A percentile compares a stretch with the other conserved stretches of the same genome.
Conservation (phyloP, 2,888 invertebrate genomes). For the Troglohyphantes excavatus region DNA sequence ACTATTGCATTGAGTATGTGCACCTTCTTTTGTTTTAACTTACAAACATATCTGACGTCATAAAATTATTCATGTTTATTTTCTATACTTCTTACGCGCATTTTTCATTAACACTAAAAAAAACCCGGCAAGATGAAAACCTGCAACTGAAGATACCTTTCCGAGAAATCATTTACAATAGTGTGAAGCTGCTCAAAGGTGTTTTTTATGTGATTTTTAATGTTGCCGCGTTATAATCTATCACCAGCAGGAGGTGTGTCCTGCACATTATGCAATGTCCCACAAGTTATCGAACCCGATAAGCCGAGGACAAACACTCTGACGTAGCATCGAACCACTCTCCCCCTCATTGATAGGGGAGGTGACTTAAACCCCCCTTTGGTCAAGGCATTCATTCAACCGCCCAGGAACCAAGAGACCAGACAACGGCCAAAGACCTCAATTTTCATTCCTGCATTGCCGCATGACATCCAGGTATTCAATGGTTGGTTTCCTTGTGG, state of each 20-base stretch:
- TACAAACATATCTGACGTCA: no score
- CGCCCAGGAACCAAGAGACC: neutral
- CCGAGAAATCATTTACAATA: no score
- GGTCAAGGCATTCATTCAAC: neutral
- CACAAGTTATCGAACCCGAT: neutral
- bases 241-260: constrained; percentile 21
- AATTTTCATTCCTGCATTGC: neutral
- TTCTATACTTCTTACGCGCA: no score
- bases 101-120: no score
- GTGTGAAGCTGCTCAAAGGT: no score
- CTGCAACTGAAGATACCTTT: no score
- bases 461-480: neutral
- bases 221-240: neutral
- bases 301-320: constrained; percentile 23
- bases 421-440: neutral
- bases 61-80: no score
- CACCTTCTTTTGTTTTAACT: no score
- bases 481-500: constrained; percentile 22
- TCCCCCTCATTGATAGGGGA: constrained; percentile 3
- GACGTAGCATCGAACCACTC: constrained; percentile 57
- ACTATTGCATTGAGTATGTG: no score
- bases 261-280: neutral
- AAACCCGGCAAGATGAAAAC: no score
- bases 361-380: constrained; percentile 37
- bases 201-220: neutral